Base-by-base conservation (phyloP, 2,797 vertebrate genomes). In the Uromys caudimaculatus region DNA sequence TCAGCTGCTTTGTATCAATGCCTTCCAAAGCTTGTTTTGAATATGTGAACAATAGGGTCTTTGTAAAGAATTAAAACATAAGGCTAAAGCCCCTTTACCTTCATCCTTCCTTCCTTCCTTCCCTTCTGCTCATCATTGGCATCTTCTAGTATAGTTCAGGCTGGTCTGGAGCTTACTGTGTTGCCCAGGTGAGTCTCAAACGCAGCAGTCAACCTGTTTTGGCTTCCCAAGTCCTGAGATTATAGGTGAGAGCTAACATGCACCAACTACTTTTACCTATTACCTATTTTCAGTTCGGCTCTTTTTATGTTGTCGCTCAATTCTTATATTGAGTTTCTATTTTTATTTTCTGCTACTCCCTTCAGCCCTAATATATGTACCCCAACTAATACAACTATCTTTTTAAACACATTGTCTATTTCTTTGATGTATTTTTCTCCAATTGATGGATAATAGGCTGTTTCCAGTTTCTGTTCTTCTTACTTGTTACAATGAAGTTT, bases 11-110 rank as follows among this genome's bases (percentile, higher is more conserved):
- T 86, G 64, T 11, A 79, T 56, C 29, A 92, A 47, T 24, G 38
- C 24, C 32, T 95, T 62, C 13, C 35, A 93, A 29, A 90, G 75
- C 87, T 73, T 84, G 64, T 44, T 93, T 93, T 90, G 6, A 58
- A 52, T 73, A 73, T 24, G 17, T 89, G 41, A 89, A 67, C n/a
- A 67, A 67, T 75, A 64, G 92, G 60, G 35, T 91, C 21, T 38
- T 85, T 91, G 38, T 44, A 75, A 78, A 79, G 62, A 85, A 85
- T n/a, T 85, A 85, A 67, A 75, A 32, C 47, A 16, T 67, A 77
- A 77, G 35, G 41, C 41, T 76, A 44, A 78, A 76, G 91, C 56
- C 24, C 17, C n/a, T 62, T 78, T 71, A 47, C 41, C 3, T 17
- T 38, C 21, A 12, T 75, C n/a, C 60, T 95, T 91, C 56, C 41